A percentile compares a stretch with the other conserved stretches of the same genome.
Conservation (phyloP, 2,888 invertebrate species). For the Caenorhabditis afra region DNA sequence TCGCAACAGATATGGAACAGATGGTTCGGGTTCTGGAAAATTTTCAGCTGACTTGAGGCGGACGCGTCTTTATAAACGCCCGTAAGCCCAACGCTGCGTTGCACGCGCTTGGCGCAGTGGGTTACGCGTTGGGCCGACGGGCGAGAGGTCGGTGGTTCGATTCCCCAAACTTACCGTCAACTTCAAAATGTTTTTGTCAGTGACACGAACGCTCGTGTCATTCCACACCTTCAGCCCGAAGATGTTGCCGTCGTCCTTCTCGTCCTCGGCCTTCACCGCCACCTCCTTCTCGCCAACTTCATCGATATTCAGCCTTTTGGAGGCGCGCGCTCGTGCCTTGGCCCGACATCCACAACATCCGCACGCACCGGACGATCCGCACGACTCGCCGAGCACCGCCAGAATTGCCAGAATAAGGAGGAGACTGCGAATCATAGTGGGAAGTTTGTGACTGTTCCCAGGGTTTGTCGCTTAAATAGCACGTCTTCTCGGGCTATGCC, state of each 20-base stretch:
- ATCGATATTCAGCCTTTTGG: conserved; percentile 38
- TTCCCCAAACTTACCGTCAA: conserved; percentile 45
- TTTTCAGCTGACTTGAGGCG: too few relatives aligned
- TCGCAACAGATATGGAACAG: conserved; percentile 69
- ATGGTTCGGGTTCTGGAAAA: conserved; percentile 65
- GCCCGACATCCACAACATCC: conserved; percentile 67
- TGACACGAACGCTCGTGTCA: conserved; percentile 45
- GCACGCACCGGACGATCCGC: conserved; percentile 65
- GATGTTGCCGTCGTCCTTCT: conserved; percentile 64
- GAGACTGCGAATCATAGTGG: conserved; percentile 12
- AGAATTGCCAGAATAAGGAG: conserved; percentile 9
- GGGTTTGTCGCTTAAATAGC: too few relatives aligned
- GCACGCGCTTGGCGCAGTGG: too few relatives aligned
- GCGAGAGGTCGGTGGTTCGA: too few relatives aligned
- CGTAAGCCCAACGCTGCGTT: too few relatives aligned
- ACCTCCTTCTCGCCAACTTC: conserved; percentile 6
- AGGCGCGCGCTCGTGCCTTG: conserved; percentile 61
- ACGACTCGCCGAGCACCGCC: conserved; percentile 28
- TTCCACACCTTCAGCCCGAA: conserved; percentile 69
- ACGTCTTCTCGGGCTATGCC: too few relatives aligned
- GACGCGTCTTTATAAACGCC: too few relatives aligned
- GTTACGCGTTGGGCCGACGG: too few relatives aligned
- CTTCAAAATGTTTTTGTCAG: conserved; percentile 37
- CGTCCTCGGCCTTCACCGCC: conserved; percentile 1
- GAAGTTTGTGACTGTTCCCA: too few relatives aligned